Evolutionary conservation across 2,888 invertebrate genomes (phyloP).

Genomic region (Phragmatobia fuliginosa): DNA sequence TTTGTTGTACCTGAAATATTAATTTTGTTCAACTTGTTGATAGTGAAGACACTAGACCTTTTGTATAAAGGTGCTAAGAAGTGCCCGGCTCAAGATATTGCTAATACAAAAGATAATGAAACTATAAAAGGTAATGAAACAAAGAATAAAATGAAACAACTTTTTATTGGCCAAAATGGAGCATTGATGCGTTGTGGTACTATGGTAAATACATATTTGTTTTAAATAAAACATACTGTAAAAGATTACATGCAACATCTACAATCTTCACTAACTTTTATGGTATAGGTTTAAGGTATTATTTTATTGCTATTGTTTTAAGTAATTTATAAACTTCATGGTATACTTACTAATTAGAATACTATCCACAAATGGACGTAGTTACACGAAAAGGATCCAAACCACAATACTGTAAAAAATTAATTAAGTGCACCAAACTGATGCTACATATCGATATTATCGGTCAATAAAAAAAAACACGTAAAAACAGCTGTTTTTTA

Average conservation of each 20-base stretch:
- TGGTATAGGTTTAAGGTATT: background rate
- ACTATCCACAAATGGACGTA: too few species aligned
- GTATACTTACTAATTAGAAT: background rate
- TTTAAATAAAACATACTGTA: background rate
- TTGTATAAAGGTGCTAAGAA: constrained; percentile 76
- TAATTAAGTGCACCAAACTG: too few species aligned
- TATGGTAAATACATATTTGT: constrained; percentile 54
- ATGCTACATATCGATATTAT: too few species aligned
- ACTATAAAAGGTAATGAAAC: constrained; percentile 37
- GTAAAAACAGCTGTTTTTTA: too few species aligned
- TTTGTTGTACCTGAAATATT: background rate
- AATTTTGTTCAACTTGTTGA: background rate
- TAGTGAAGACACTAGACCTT: constrained; percentile 76
- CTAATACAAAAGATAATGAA: constrained; percentile 27
- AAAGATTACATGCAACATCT: background rate
- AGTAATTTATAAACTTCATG: background rate
- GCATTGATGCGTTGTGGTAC: constrained; percentile 64
- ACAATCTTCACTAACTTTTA: background rate
- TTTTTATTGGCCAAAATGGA: constrained; percentile 75
- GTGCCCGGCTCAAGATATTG: constrained; percentile 36
- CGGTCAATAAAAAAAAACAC: too few species aligned
- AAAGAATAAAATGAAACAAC: constrained; percentile 74
- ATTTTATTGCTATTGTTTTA: background rate
- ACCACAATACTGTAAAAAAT: too few species aligned
- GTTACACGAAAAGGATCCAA: too few species aligned